Percentiles rank a stretch among this genome's conserved stretches.
Conservation (phyloP, 2,888 invertebrate genomes). For the Trichopria drosophilae region DNA sequence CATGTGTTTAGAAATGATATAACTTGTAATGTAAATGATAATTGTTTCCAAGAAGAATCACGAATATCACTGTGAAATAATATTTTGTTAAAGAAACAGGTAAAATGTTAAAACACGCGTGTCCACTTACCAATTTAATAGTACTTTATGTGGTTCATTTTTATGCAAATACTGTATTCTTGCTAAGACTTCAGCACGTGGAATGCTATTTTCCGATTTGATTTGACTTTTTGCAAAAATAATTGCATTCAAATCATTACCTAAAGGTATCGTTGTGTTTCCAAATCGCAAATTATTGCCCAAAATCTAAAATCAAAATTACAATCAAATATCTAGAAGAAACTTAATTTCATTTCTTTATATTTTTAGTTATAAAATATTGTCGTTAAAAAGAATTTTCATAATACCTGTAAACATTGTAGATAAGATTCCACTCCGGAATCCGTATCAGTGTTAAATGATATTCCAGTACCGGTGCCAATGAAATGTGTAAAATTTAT, state of each 20-base stretch:
- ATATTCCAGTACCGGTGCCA: too few species aligned
- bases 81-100: constrained; percentile 1
- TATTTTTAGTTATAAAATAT: too few species aligned
- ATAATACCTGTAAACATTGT: too few species aligned
- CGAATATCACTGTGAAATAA: constrained; percentile 41
- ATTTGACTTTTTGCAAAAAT: constrained; percentile 41
- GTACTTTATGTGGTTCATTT: constrained; percentile 36
- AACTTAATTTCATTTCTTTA: too few species aligned
- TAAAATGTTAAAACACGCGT: constrained; percentile 4
- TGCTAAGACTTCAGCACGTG: constrained; percentile 37
- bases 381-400: too few species aligned
- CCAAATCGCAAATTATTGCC: constrained; percentile 35
- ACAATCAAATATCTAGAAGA: too few species aligned
- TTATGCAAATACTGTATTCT: constrained; percentile 41
- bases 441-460: too few species aligned
- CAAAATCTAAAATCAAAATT: constrained; percentile 39
- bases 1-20: constrained; percentile 45
- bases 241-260: constrained; percentile 39
- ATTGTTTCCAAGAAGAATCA: constrained; percentile 41
- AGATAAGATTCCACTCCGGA: too few species aligned
- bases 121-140: constrained; percentile 41
- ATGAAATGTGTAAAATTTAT: too few species aligned
- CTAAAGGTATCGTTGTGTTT: constrained; percentile 25
- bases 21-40: constrained; percentile 46
- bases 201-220: constrained; percentile 22